Evolutionary conservation across 2,797 vertebrate species (phyloP), one percentile per base, ranked within the genome.

Genomic region (Coluber constrictor): DNA sequence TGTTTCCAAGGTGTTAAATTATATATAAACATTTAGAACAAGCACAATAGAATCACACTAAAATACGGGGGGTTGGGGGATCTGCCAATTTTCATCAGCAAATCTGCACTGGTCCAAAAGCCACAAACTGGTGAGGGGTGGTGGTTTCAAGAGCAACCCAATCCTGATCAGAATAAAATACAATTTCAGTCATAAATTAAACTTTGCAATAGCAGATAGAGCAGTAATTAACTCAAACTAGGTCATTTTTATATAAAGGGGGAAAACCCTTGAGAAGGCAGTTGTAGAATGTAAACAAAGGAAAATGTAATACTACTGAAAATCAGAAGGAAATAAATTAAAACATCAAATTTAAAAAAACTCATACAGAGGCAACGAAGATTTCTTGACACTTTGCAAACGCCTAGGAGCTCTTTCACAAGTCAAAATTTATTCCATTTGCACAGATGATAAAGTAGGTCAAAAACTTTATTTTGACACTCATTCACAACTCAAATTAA

Each of bases 311-410:
- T 2, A 91, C 92, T 56, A 61, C n/a, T 51, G 88, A 57, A 83
- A 91, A 43, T 91, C 60, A 1, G 88, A 54, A 54, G 47, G 92
- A 93, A 92, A 90, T 90, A 92, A 91, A 29, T 83, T 83, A 43
- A 83, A 47, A 25, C 20, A 83, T 47, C 37, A 83, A 47, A 47
- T 83, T 83, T 1, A 25, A 47, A 47, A 94, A 74, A 94, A 94
- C 92, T 66, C 51, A 93, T 3, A 92, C 74, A 96, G 89, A 86
- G 93, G 51, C 1, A 1, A 54, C 4, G 51, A 91, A 91, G 94
- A 93, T 47, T 59, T 87, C 43, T 29, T 95, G 96, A 0, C 95
- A 96, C 88, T 91, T 95, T 93, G 0, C 7, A 95, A 66, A 94
- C 86, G 3, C 93, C 94, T 89, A 32, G 0, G 1, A 90, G 90